Conservation (phyloP, 2,113 vertebrate genomes). For the Varanus komodoensis region DNA sequence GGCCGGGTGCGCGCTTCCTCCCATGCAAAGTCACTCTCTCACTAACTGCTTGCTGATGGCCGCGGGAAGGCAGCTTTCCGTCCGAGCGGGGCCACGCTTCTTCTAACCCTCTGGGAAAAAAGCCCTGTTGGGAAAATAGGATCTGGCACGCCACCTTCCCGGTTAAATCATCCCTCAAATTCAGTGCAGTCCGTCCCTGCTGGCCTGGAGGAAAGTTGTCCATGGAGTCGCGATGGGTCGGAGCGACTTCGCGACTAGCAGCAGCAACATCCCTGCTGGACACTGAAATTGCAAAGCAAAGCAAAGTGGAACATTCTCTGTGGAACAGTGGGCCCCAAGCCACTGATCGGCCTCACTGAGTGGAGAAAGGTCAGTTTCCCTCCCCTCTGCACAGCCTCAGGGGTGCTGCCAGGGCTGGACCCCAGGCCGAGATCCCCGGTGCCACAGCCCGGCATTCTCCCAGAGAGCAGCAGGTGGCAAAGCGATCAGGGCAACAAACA, state of each 20-base stretch:
- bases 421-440: no score
- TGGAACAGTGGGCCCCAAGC: not conserved
- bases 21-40: not conserved
- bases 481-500: no score
- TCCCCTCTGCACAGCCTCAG: not conserved
- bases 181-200: not conserved
- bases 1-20: not conserved
- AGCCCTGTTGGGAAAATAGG: not conserved
- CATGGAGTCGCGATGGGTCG: no score
- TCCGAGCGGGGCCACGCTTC: not conserved
- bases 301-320: no score
- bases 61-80: not conserved
- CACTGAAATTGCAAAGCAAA: not conserved
- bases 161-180: not conserved
- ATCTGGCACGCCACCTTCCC: not conserved
- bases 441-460: no score
- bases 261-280: no score
- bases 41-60: not conserved
- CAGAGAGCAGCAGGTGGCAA: no score
- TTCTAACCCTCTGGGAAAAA: not conserved
- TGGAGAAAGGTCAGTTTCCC: not conserved
- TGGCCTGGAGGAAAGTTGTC: no score
- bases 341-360: not conserved
- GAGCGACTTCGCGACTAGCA: no score
- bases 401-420: no score